These are phyloP conservation scores for Myxocyprinus asiaticus DNA, from an alignment of 2,113 vertebrate species.

Conservation along the genomic window DNA sequence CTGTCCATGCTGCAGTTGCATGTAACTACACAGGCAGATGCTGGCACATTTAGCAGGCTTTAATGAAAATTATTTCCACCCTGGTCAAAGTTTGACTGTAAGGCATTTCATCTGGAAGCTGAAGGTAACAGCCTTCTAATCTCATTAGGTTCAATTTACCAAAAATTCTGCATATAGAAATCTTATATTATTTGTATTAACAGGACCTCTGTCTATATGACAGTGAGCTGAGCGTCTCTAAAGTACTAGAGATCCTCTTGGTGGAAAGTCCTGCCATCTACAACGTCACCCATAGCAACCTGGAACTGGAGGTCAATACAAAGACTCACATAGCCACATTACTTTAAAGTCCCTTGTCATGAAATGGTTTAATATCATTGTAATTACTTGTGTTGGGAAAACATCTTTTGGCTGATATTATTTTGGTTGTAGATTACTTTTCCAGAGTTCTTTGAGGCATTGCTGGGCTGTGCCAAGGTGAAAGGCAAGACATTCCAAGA, in stretches of 20 bases:
- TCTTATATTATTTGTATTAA: background rate
- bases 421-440: conserved; percentile 81
- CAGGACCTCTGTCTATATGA: conserved; percentile 84
- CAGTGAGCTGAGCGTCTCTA: conserved; percentile 73
- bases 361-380: too few relatives aligned
- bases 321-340: too few relatives aligned
- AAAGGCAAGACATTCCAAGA: conserved; percentile 52
- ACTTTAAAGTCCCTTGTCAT: too few relatives aligned
- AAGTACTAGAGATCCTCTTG: conserved; percentile 75
- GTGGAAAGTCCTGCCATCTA: conserved; percentile 67
- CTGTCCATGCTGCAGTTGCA: conserved; percentile 54
- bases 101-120: conserved; percentile 87
- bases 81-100: conserved; percentile 77
- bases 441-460: conserved; percentile 90
- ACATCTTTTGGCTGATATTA: too few relatives aligned
- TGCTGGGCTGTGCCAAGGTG: conserved; percentile 80
- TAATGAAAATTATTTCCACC: conserved; percentile 34
- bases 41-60: conserved; percentile 80
- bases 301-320: conserved; percentile 81
- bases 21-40: conserved; percentile 72
- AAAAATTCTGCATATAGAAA: too few relatives aligned
- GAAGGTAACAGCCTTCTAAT: conserved; percentile 68
- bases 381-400: too few relatives aligned
- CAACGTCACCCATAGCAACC: conserved; percentile 61
- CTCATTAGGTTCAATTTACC: too few relatives aligned